Percentiles rank a stretch among this genome's conserved stretches.
phyloP scores from a whole-genome alignment of 2,113 vertebrate species.

The Illadopsis cleaveri region DNA sequence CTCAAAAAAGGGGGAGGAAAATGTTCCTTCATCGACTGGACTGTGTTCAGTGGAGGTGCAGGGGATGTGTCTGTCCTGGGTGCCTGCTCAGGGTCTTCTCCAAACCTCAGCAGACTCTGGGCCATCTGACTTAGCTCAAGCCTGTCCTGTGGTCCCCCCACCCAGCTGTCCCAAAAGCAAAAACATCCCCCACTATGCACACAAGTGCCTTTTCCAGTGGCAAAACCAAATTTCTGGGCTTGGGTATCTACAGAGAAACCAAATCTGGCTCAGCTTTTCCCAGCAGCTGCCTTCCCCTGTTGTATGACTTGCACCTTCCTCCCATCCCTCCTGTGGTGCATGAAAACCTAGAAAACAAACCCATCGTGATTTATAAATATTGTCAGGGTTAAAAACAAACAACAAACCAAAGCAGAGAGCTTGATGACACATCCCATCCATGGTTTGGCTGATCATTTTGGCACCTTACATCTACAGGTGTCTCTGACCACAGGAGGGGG shows the following conservation, averaged over 20 bases:
- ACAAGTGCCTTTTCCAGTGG: neutral
- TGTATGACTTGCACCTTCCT: neutral
- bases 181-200: fast-evolving
- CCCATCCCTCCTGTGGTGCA: fast-evolving
- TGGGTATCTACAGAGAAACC: neutral
- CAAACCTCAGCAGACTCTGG: neutral
- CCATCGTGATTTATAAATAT: neutral
- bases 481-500: neutral
- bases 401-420: neutral
- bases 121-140: neutral
- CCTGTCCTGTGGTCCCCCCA: neutral
- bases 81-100: neutral
- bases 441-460: neutral
- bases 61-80: neutral
- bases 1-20: neutral
- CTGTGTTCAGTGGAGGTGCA: neutral
- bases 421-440: neutral
- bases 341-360: neutral
- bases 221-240: neutral
- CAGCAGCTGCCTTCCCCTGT: neutral
- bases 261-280: neutral
- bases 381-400: fast-evolving
- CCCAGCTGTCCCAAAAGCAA: neutral
- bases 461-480: neutral
- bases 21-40: neutral